A percentile compares a stretch with the other conserved stretches of the same genome.
These are phyloP conservation scores for Corythucha ciliata DNA, from an alignment of 2,888 invertebrate species.

Conservation along the genomic window DNA sequence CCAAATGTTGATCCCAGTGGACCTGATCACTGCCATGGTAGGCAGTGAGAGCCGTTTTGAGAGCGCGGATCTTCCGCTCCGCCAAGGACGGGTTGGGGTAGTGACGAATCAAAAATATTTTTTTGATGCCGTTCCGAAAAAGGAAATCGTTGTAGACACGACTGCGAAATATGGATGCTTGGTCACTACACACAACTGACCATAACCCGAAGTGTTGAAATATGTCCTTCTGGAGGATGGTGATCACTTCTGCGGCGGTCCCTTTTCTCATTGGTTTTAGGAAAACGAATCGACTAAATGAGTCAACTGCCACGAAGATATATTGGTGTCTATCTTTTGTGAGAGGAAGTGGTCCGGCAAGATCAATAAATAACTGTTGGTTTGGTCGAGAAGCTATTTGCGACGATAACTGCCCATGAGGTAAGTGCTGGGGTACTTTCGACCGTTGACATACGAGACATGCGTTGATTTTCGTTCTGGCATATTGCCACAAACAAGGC, in stretches of 20 bases:
- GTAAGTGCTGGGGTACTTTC: neutral
- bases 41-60: too few relatives aligned
- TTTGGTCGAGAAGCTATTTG: constrained; percentile 6
- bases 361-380: neutral
- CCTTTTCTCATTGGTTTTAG: constrained; percentile 9
- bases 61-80: too few relatives aligned
- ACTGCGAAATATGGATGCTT: neutral
- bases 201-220: constrained; percentile 8
- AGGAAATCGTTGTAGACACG: neutral
- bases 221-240: neutral
- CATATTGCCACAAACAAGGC: constrained; percentile 1
- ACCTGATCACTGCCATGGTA: too few relatives aligned
- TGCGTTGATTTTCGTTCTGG: neutral
- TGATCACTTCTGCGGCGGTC: neutral
- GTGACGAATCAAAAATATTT: constrained; percentile 5
- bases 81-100: constrained; percentile 1
- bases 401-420: constrained; percentile 4
- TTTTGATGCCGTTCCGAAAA: constrained; percentile 5
- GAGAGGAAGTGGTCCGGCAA: neutral
- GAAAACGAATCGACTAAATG: constrained; percentile 4
- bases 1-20: too few relatives aligned
- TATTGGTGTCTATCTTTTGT: neutral
- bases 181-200: neutral
- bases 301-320: constrained; percentile 6
- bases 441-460: constrained; percentile 3